These are phyloP conservation scores for Dioctria linearis DNA, from an alignment of 2,888 invertebrate genomes.

Conservation along the genomic window DNA sequence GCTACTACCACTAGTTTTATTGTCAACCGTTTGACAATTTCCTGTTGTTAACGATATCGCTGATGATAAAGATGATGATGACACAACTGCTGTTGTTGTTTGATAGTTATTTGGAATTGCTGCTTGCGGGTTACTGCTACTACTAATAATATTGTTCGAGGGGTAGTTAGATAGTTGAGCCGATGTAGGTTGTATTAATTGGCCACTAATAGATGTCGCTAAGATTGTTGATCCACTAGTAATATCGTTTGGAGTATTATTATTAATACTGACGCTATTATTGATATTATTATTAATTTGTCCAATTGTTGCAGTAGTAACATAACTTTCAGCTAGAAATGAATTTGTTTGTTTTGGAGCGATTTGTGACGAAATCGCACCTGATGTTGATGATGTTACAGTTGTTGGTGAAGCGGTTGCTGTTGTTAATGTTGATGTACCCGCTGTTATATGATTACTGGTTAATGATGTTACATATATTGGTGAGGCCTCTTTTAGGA, in stretches of 20 bases:
- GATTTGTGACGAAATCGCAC: constrained; percentile 58
- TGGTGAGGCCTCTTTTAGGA: constrained; percentile 85
- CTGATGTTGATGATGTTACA: constrained; percentile 67
- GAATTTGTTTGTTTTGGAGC: constrained; percentile 53
- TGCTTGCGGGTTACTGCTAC: not conserved
- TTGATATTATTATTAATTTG: constrained; percentile 60
- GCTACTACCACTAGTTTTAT: constrained; percentile 22
- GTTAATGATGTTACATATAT: constrained; percentile 86
- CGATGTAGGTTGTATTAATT: constrained; percentile 61
- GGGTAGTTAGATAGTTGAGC: constrained; percentile 1
- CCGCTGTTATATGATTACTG: constrained; percentile 72
- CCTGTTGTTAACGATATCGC: constrained; percentile 55
- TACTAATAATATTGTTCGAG: constrained; percentile 58
- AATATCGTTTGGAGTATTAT: constrained; percentile 40
- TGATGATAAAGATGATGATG: constrained; percentile 58
- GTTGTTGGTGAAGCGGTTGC: constrained; percentile 64
- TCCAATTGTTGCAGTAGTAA: not conserved
- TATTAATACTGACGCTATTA: constrained; percentile 14
- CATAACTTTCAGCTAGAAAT: constrained; percentile 29
- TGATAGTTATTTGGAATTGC: not conserved
- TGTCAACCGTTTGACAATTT: constrained; percentile 5
- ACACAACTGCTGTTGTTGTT: constrained; percentile 61
- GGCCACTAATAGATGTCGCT: constrained; percentile 61
- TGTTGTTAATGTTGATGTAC: constrained; percentile 73
- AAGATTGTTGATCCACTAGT: constrained; percentile 50